Evolutionary conservation across 2,797 vertebrate species (phyloP).

Genomic region (Muscicapa striata): DNA sequence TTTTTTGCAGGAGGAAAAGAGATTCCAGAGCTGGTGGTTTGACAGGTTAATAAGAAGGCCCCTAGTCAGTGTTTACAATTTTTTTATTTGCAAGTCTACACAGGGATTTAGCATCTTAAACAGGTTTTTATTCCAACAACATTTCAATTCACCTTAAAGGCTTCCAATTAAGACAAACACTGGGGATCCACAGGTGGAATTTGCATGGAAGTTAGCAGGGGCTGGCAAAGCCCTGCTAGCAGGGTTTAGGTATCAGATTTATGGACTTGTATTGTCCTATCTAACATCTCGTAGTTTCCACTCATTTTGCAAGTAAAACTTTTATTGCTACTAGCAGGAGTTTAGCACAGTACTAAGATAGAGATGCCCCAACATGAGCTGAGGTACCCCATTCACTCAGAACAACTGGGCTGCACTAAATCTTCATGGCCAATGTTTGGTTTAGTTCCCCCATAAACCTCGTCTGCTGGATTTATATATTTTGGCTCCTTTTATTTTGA

Average conservation of each 20-base stretch:
- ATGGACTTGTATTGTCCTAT: slow-evolving; percentile 10
- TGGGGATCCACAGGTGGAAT: background rate
- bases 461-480: slow-evolving; percentile 17
- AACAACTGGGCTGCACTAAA: background rate
- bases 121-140: slow-evolving; percentile 13
- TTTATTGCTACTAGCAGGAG: slow-evolving; percentile 39
- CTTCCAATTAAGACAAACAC: slow-evolving; percentile 8
- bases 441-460: slow-evolving; percentile 7
- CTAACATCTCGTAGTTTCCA: slow-evolving; percentile 44
- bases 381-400: background rate
- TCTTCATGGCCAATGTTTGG: slow-evolving; percentile 15
- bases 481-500: slow-evolving; percentile 60
- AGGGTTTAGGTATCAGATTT: slow-evolving; percentile 26
- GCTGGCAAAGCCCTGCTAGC: background rate
- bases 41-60: slow-evolving; percentile 20
- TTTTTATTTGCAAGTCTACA: background rate
- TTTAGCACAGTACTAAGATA: background rate
- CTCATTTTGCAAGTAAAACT: slow-evolving; percentile 25
- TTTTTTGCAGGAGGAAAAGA: background rate
- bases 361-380: slow-evolving; percentile 21
- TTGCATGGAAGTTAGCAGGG: background rate
- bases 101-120: slow-evolving; percentile 44
- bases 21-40: background rate
- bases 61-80: background rate
- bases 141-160: slow-evolving; percentile 5